Conservation (phyloP, 2,113 vertebrate species). For the Hepsetus odoe region DNA sequence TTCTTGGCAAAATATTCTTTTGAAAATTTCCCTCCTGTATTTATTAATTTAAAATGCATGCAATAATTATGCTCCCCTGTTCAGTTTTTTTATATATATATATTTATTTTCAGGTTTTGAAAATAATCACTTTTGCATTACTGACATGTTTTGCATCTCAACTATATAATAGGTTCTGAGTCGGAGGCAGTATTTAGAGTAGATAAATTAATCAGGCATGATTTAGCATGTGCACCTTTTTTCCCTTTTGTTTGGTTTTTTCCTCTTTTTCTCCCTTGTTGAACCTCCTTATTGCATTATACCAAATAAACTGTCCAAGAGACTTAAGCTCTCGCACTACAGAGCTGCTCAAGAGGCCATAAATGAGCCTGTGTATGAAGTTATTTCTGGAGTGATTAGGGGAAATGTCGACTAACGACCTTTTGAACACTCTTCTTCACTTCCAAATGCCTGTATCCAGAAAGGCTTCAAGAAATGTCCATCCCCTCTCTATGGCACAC, state of each 20-base stretch:
- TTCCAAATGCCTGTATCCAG: conserved; percentile 49
- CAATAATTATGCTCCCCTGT: conserved; percentile 69
- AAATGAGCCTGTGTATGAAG: conserved; percentile 56
- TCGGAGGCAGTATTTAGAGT: conserved; percentile 62
- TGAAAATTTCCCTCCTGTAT: conserved; percentile 74
- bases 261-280: conserved; percentile 12
- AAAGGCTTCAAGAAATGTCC: conserved; percentile 62
- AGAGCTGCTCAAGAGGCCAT: conserved; percentile 55
- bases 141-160: conserved; percentile 65
- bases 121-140: conserved; percentile 76
- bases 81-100: conserved; percentile 40
- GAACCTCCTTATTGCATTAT: conserved; percentile 65
- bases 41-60: conserved; percentile 70
- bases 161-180: conserved; percentile 65
- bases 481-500: conserved; percentile 40
- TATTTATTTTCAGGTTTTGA: conserved; percentile 68
- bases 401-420: conserved; percentile 66
- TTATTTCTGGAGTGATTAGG: conserved; percentile 66
- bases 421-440: conserved; percentile 56
- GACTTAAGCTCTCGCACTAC: conserved; percentile 62
- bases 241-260: background rate
- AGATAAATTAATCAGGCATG: conserved; percentile 70
- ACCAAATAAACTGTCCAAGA: conserved; percentile 71
- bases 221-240: conserved; percentile 53
- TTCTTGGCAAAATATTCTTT: conserved; percentile 66